Conservation (phyloP, 2,113 vertebrate species). For the Otus sunia region DNA sequence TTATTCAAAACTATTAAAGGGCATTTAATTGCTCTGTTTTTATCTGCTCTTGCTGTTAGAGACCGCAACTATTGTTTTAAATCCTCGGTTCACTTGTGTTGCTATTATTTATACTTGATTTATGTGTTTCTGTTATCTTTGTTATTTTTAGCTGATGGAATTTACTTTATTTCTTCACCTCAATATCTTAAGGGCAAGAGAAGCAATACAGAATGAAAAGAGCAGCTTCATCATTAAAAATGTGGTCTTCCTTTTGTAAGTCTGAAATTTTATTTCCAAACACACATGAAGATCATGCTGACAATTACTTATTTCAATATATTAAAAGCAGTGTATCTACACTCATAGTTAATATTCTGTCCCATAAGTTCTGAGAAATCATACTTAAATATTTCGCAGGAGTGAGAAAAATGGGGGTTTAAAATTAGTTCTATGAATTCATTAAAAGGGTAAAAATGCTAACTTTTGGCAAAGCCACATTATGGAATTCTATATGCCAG, state of each 20-base stretch:
- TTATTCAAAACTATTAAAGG: background rate
- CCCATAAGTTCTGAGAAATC: background rate
- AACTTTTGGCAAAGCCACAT: background rate
- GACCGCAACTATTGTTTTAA: constrained; percentile 8
- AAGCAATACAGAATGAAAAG: constrained; percentile 21
- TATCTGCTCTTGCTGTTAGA: background rate
- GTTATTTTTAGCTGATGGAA: constrained; percentile 63
- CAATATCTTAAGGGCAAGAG: constrained; percentile 62
- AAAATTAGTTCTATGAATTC: background rate
- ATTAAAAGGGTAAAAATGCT: background rate
- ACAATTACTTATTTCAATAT: background rate
- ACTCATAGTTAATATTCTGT: background rate
- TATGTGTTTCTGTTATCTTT: constrained; percentile 63
- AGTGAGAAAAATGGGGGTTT: background rate
- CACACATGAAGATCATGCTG: background rate
- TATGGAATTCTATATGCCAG: background rate
- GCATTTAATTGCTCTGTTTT: background rate
- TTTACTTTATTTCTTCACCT: constrained; percentile 61
- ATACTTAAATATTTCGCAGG: background rate
- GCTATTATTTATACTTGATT: constrained; percentile 56
- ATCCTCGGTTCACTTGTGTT: background rate
- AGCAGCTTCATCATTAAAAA: constrained; percentile 8
- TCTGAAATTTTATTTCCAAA: background rate
- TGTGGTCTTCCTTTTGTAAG: background rate
- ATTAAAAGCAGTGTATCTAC: background rate